Evolutionary conservation across 2,113 vertebrate species (phyloP).

Genomic region (Baryphthengus martii): DNA sequence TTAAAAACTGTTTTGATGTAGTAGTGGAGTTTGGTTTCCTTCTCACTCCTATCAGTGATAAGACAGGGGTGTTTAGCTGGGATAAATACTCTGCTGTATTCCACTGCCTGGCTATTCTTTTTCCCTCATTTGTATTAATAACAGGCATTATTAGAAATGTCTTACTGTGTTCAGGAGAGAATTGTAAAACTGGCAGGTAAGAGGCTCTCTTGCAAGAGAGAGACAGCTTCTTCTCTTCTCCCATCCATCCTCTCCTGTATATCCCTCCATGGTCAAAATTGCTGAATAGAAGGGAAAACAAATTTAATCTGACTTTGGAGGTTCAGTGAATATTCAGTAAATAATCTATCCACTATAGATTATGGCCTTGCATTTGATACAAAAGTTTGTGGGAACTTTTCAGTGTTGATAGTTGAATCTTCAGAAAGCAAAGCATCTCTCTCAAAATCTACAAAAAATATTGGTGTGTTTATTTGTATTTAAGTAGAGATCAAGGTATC

Average conservation of each 20-base stretch:
- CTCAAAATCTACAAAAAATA: background rate
- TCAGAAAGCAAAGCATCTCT: background rate
- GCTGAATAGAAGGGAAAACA: background rate
- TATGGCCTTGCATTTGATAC: background rate
- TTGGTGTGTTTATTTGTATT: background rate
- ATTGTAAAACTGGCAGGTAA: background rate
- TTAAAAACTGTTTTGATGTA: constrained; percentile 5
- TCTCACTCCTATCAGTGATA: background rate
- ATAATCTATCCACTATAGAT: background rate
- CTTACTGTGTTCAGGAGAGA: background rate
- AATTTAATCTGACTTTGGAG: background rate
- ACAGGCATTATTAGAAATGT: background rate
- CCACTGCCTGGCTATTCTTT: background rate
- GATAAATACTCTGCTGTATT: background rate
- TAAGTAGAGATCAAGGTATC: background rate
- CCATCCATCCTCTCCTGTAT: background rate
- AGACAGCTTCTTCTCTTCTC: background rate
- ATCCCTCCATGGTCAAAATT: background rate
- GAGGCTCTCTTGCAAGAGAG: background rate
- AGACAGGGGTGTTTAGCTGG: background rate
- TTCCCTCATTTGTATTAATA: background rate
- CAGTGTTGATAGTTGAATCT: background rate
- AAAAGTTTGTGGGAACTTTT: background rate
- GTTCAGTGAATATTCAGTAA: background rate
- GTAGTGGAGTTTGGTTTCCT: background rate